Percentiles rank a stretch among this genome's conserved stretches.
phyloP scores from a whole-genome alignment of 2,797 vertebrate genomes.

The Lagorchestes hirsutus region DNA sequence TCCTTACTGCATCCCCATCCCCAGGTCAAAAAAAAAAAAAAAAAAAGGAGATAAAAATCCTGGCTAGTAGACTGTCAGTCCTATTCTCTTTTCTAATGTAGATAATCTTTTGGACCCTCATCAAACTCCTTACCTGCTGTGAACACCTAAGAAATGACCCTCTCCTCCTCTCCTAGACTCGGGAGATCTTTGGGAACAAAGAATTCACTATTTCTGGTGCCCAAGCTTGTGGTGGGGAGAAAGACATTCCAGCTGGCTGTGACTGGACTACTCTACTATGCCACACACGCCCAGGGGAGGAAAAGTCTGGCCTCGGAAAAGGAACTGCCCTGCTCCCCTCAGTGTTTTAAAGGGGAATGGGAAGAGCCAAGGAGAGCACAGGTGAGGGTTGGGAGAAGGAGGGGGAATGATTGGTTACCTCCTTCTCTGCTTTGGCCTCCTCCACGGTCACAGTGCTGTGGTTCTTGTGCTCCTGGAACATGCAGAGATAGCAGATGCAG shows the following conservation, averaged over 20 bases:
- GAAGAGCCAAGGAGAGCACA: constrained; percentile 9
- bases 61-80: neutral
- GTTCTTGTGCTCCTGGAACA: constrained; percentile 98
- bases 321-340: neutral
- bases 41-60: neutral
- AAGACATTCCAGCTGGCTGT: neutral
- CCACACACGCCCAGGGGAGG: neutral
- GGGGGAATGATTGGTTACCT: constrained; percentile 83
- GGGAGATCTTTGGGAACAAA: neutral
- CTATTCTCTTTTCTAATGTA: neutral
- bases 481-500: constrained; percentile 99
- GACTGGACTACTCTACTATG: neutral
- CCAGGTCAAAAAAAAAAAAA: neutral
- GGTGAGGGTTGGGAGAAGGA: accelerated
- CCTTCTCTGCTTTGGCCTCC: constrained; percentile 95
- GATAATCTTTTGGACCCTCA: neutral
- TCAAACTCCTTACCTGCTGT: neutral
- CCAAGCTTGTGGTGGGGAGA: neutral
- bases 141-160: neutral
- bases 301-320: neutral
- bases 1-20: neutral
- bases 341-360: accelerated
- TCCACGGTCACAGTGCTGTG: constrained; percentile 98
- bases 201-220: neutral
- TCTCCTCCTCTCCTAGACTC: neutral